Evolutionary conservation across 2,113 vertebrate species (phyloP).

Genomic region (Notothenia coriiceps): DNA sequence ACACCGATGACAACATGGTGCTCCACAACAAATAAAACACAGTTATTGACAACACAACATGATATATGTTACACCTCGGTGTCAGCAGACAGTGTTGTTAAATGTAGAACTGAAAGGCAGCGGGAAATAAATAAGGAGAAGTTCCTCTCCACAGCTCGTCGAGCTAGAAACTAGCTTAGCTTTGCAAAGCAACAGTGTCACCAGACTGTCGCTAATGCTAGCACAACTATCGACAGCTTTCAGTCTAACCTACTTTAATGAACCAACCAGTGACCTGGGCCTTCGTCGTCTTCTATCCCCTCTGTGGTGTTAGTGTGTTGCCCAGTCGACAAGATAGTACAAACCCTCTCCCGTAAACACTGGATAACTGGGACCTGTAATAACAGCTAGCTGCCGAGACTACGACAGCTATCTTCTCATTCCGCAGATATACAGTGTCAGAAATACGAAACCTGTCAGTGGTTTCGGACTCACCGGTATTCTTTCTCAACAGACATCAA

Average conservation of each 20-base stretch:
- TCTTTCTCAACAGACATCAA: neutral
- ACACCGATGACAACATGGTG: neutral
- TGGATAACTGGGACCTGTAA: neutral
- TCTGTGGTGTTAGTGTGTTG: neutral
- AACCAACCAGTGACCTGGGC: neutral
- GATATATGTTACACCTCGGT: accelerated
- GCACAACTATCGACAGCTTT: conserved; percentile 8
- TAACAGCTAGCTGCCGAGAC: conserved; percentile 39
- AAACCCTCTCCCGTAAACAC: neutral
- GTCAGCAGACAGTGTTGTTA: neutral
- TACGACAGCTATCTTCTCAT: conserved; percentile 26
- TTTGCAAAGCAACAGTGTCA: conserved; percentile 15
- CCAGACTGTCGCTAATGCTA: conserved; percentile 24
- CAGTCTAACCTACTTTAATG: neutral
- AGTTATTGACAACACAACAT: neutral
- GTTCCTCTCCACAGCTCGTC: conserved; percentile 3
- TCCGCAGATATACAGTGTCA: neutral
- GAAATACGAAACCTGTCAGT: neutral
- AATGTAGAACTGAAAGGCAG: neutral
- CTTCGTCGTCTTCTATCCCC: neutral
- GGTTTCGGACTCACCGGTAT: conserved; percentile 47
- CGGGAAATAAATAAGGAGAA: neutral
- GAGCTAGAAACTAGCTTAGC: conserved; percentile 27
- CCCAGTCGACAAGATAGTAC: neutral
- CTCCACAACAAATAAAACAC: neutral